phyloP scores from a whole-genome alignment of 2,888 invertebrate species.

The Nipponacmea schrenckii region DNA sequence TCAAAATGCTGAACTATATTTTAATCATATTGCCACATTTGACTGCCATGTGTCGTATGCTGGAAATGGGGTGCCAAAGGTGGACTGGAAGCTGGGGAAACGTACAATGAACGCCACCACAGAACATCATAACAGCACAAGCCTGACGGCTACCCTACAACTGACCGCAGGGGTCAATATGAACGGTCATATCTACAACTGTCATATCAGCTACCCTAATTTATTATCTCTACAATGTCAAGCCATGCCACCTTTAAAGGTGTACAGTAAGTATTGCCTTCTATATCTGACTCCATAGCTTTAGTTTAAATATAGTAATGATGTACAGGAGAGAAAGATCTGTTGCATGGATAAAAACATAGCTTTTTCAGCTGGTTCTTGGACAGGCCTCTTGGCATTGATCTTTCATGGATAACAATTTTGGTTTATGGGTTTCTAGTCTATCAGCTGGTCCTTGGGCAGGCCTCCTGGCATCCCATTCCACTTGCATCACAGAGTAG shows the following conservation, averaged over 20 bases:
- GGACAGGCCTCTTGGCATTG: no score
- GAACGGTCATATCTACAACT: conserved; percentile 44
- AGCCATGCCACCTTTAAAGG: conserved; percentile 36
- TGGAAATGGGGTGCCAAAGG: conserved; percentile 43
- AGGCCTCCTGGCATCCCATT: no score
- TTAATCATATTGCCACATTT: conserved; percentile 43
- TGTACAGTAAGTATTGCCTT: conserved; percentile 38
- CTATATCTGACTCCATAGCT: no score
- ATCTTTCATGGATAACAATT: no score
- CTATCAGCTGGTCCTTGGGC: no score
- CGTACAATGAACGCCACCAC: conserved; percentile 33
- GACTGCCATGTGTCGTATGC: conserved; percentile 46
- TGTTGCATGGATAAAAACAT: no score
- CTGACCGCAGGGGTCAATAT: conserved; percentile 33
- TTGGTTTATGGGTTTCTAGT: no score
- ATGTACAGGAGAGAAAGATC: no score
- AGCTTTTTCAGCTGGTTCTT: no score
- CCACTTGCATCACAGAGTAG: no score
- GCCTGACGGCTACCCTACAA: conserved; percentile 31
- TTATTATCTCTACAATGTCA: conserved; percentile 34
- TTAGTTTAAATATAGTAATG: background rate
- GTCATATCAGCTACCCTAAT: conserved; percentile 37
- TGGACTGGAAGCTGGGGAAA: conserved; percentile 43
- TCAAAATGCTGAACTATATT: conserved; percentile 33
- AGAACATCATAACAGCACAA: conserved; percentile 27